Conservation (phyloP, 2,888 invertebrate species). For the Unio pictorum region DNA sequence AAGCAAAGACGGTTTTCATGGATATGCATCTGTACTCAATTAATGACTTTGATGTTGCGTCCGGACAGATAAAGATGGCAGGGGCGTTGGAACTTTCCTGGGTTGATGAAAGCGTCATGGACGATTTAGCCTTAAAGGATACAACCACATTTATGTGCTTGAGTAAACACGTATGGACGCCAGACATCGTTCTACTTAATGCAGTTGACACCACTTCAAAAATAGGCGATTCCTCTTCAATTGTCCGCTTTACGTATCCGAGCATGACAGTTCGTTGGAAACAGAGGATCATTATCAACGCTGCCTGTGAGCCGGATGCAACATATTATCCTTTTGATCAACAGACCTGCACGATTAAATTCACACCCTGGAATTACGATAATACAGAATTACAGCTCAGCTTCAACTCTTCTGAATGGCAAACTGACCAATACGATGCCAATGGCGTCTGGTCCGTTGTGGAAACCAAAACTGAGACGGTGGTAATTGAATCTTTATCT, state of each 20-base stretch:
- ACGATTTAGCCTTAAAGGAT: background rate
- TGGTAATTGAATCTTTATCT: slow-evolving; percentile 2
- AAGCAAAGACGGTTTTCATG: slow-evolving; percentile 2
- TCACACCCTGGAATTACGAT: slow-evolving; percentile 19
- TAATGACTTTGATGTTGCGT: slow-evolving; percentile 18
- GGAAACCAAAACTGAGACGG: slow-evolving; percentile 11
- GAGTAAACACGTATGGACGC: slow-evolving; percentile 24
- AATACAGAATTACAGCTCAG: slow-evolving; percentile 6
- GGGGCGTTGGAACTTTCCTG: slow-evolving; percentile 13
- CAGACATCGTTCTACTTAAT: slow-evolving; percentile 25
- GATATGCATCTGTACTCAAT: slow-evolving; percentile 11
- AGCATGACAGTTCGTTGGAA: slow-evolving; percentile 21
- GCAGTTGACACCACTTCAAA: slow-evolving; percentile 21
- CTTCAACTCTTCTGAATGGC: slow-evolving; percentile 12
- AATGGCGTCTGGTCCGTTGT: slow-evolving; percentile 26
- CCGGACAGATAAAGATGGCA: slow-evolving; percentile 12
- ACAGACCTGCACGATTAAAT: slow-evolving; percentile 20
- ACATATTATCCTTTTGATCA: slow-evolving; percentile 32
- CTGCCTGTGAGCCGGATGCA: slow-evolving; percentile 29
- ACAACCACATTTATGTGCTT: slow-evolving; percentile 11
- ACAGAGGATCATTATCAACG: slow-evolving; percentile 25
- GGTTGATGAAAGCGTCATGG: slow-evolving; percentile 11
- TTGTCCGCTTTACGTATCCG: slow-evolving; percentile 16
- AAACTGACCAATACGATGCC: slow-evolving; percentile 12
- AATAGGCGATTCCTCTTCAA: slow-evolving; percentile 24